These are phyloP conservation scores for Sitobion miscanthi DNA, from an alignment of 1,140 invertebrate species.

Conservation along the genomic window DNA sequence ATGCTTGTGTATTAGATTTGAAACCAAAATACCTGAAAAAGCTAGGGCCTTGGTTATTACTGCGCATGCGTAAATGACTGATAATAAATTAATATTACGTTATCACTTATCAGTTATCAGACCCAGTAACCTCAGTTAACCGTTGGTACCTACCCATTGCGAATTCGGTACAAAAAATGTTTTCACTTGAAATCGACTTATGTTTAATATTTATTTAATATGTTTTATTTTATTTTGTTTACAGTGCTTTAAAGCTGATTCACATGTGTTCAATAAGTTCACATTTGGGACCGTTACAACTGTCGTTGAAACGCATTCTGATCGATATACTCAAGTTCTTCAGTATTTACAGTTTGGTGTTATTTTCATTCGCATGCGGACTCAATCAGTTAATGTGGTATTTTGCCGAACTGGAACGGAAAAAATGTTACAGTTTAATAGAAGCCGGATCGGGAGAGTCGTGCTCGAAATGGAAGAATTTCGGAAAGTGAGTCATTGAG, in stretches of 20 bases:
- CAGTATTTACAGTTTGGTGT: constrained; percentile 82
- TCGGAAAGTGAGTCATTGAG: constrained; percentile 64
- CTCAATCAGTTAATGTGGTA: constrained; percentile 88
- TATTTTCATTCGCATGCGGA: constrained; percentile 84
- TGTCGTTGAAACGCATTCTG: constrained; percentile 83
- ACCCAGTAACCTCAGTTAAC: not conserved
- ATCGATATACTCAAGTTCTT: constrained; percentile 89
- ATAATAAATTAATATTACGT: too few species aligned
- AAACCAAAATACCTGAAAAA: too few species aligned
- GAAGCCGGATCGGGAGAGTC: constrained; percentile 74
- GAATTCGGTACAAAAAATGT: not conserved
- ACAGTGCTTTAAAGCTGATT: constrained; percentile 83
- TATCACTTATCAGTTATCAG: too few species aligned
- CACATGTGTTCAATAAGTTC: constrained; percentile 92
- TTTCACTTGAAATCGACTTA: not conserved
- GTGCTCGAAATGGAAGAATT: constrained; percentile 81
- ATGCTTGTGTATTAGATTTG: too few species aligned
- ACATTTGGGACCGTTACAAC: constrained; percentile 85
- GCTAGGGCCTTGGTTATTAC: too few species aligned
- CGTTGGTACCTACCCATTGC: not conserved
- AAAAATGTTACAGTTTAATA: constrained; percentile 74
- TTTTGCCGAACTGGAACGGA: constrained; percentile 80
- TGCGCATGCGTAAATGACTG: too few species aligned
- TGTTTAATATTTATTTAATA: not conserved
- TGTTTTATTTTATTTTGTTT: constrained; percentile 60